Evolutionary conservation across 2,888 invertebrate species (phyloP), one percentile per base, ranked within the genome.

Genomic region (Pristionchus mayeri): DNA sequence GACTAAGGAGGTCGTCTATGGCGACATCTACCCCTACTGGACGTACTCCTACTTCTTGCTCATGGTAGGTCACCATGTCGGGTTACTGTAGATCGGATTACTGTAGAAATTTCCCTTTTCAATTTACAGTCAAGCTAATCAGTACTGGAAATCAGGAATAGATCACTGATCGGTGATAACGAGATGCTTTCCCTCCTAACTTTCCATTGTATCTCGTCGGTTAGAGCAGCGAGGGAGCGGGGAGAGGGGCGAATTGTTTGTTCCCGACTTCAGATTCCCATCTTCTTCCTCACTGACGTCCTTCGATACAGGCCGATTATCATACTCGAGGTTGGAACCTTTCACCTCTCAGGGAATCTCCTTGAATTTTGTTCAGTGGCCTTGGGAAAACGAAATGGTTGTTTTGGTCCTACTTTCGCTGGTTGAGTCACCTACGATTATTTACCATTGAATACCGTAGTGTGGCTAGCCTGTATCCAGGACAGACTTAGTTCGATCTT

Each of bases 251-350:
- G 21, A 52, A 57, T 21, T 57, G 54, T 57, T 57, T 57, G 54
- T 57, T 57, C 54, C 48, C 44, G 4, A 27, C 24, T 80, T 30
- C 52, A 91, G 91, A 85, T 92, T 18, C 92, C 92, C 3, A 88
- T 92, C 67, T 91, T 92, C 84, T 84, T 91, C 34, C 85, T 93
- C 24, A 92, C 92, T n/a, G 92, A 92, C 94, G 95, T 96, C 81
- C 93, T 95, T 84, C 95, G 96, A 87, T 97, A 97, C 93, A 97
- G 97, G 93, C 96, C 96, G 16, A 95, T 97, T 16, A 96, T 98
- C 84, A 95, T 97, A 84, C 92, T 96, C n/a, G 96, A 97, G 90
- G 96, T 96, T 44, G 44, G 13, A 9, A 44, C 44, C 6, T 44
- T 13, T 44, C 44, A 44, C 44, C 7, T 9, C 6, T 44, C 44